Evolutionary conservation across 1,140 invertebrate species (phyloP).

Genomic region (Hirudo medicinalis): DNA sequence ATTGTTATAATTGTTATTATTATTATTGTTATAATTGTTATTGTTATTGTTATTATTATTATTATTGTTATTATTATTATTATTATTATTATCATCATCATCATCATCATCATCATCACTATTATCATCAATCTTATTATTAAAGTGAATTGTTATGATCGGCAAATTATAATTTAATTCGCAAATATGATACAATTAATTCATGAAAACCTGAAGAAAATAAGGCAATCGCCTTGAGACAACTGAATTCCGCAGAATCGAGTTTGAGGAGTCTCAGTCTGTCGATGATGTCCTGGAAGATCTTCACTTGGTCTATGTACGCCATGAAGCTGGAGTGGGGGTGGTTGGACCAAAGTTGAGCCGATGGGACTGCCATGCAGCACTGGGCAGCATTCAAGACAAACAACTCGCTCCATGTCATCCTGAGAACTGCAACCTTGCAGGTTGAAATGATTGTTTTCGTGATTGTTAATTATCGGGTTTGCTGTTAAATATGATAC

Average conservation of each 20-base stretch:
- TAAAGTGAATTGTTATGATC: neutral
- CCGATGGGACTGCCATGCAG: conserved; percentile 90
- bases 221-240: conserved; percentile 93
- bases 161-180: neutral
- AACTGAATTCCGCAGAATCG: conserved; percentile 93
- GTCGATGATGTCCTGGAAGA: conserved; percentile 94
- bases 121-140: neutral
- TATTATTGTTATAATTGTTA: neutral
- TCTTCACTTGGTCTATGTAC: conserved; percentile 96
- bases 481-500: too few relatives aligned
- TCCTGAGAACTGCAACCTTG: conserved; percentile 58
- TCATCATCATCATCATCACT: neutral
- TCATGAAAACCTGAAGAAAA: conserved; percentile 78
- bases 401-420: conserved; percentile 94
- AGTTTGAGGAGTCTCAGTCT: conserved; percentile 91
- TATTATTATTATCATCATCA: neutral
- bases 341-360: conserved; percentile 86
- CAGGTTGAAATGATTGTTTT: too few relatives aligned
- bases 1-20: neutral
- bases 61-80: neutral
- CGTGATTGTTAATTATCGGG: too few relatives aligned
- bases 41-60: neutral
- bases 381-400: conserved; percentile 87
- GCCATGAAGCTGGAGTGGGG: conserved; percentile 79
- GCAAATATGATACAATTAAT: too few relatives aligned